A percentile compares a stretch with the other conserved stretches of the same genome.
These are phyloP conservation scores for Hemicordylus capensis DNA, from an alignment of 2,113 vertebrate species.

Conservation along the genomic window DNA sequence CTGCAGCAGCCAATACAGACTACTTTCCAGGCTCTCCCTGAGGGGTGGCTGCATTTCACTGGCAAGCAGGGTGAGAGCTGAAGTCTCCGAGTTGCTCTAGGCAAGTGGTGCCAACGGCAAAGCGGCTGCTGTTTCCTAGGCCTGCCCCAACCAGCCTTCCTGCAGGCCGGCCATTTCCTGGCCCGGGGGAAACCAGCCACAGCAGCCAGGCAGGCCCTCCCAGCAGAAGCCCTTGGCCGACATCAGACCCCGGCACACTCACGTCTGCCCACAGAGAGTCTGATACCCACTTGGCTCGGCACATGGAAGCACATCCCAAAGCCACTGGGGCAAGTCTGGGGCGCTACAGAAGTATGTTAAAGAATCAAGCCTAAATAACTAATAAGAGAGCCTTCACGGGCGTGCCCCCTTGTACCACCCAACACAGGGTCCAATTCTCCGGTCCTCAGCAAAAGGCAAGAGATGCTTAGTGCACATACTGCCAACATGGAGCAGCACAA, in stretches of 20 bases:
- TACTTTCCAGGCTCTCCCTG: background rate
- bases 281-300: too few species aligned
- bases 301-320: background rate
- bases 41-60: background rate
- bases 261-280: fast-evolving
- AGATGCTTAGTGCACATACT: background rate
- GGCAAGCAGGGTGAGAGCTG: background rate
- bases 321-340: background rate
- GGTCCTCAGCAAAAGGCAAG: background rate
- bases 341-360: too few species aligned
- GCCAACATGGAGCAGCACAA: background rate
- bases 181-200: background rate
- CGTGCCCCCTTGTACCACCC: background rate
- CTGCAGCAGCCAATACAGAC: background rate
- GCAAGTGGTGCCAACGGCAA: background rate
- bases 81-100: too few species aligned
- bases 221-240: background rate
- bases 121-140: background rate
- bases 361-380: too few species aligned
- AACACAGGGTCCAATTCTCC: too few species aligned
- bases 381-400: too few species aligned
- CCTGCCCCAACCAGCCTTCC: slow-evolving; percentile 6
- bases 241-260: too few species aligned
- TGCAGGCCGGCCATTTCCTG: background rate
- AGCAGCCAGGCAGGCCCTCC: background rate